Conservation (phyloP, 2,113 vertebrate species). For the Halcyon senegalensis region DNA sequence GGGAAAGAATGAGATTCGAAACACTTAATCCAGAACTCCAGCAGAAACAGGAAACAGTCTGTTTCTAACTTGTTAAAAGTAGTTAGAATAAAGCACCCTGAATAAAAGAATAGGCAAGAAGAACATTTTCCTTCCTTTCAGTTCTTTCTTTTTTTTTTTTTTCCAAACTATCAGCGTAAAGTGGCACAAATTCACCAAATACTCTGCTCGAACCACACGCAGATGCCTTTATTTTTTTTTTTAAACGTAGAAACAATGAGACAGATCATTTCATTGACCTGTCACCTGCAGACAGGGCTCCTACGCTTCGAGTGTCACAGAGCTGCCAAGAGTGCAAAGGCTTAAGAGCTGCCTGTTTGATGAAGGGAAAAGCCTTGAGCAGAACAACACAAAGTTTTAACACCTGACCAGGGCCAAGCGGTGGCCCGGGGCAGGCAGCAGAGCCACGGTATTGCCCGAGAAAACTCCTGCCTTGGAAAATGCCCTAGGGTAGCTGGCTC, state of each 20-base stretch:
- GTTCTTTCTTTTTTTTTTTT: neutral
- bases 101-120: neutral
- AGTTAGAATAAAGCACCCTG: neutral
- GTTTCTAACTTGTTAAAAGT: neutral
- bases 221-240: no score
- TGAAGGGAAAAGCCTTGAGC: neutral
- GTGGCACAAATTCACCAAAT: neutral
- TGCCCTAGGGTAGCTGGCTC: accelerated
- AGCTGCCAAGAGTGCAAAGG: neutral
- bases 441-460: accelerated
- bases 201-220: neutral
- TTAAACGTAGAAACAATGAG: neutral
- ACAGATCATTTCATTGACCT: neutral
- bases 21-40: neutral
- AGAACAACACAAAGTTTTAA: accelerated
- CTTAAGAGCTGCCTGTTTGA: neutral
- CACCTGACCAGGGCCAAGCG: accelerated
- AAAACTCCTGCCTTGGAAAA: neutral
- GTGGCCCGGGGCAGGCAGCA: neutral
- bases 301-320: accelerated
- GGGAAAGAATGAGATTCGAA: neutral
- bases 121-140: neutral
- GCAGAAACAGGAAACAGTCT: neutral
- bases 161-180: neutral
- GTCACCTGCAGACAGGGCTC: neutral